Evolutionary conservation across 2,113 vertebrate species (phyloP).

Genomic region (Vimba vimba): DNA sequence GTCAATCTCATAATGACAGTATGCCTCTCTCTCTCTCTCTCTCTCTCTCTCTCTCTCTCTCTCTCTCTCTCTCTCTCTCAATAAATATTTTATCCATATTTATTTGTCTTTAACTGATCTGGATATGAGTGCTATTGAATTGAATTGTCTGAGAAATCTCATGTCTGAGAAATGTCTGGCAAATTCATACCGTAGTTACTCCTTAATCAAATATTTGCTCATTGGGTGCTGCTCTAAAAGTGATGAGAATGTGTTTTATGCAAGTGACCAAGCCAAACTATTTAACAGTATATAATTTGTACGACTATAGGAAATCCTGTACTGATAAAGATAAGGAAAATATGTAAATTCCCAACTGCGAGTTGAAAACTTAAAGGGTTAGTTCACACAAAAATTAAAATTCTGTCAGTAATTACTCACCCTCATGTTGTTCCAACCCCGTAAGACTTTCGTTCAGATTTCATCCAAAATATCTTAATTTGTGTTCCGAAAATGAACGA

Average conservation of each 20-base stretch:
- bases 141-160: neutral
- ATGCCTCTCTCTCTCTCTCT: too few relatives aligned
- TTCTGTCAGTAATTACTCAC: too few relatives aligned
- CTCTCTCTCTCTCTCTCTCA: too few relatives aligned
- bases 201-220: conserved; percentile 73
- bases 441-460: too few relatives aligned
- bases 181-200: conserved; percentile 40
- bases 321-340: neutral
- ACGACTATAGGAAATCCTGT: neutral
- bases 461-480: too few relatives aligned
- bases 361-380: too few relatives aligned
- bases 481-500: too few relatives aligned
- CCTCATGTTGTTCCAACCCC: too few relatives aligned
- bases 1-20: neutral
- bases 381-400: too few relatives aligned
- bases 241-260: conserved; percentile 43
- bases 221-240: conserved; percentile 56
- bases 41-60: too few relatives aligned
- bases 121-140: neutral
- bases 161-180: neutral
- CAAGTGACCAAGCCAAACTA: too few relatives aligned
- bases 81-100: neutral
- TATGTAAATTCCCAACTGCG: too few relatives aligned
- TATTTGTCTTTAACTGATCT: neutral
- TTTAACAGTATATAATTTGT: neutral